These are phyloP conservation scores for Lamproptera curius DNA, from an alignment of 2,888 invertebrate species.

Conservation along the genomic window DNA sequence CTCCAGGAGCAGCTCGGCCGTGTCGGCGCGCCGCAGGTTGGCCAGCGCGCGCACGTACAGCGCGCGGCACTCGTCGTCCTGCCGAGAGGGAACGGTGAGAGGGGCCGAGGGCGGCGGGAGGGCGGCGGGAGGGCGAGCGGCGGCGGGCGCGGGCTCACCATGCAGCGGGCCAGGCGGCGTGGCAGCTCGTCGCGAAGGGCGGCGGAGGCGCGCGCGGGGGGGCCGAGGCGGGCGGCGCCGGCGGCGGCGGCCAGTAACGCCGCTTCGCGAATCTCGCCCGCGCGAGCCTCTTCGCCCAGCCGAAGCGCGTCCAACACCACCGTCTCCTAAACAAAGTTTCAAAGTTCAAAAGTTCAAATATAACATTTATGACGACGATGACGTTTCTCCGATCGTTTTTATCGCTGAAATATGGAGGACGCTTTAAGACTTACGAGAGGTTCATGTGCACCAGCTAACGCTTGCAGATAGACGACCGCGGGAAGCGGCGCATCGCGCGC, in stretches of 20 bases:
- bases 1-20: slow-evolving; percentile 36
- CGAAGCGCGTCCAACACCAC: slow-evolving; percentile 34
- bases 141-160: slow-evolving; percentile 18
- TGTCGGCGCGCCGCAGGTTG: slow-evolving; percentile 44
- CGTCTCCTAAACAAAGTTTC: slow-evolving; percentile 25
- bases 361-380: no score
- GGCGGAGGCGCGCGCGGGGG: slow-evolving; percentile 13
- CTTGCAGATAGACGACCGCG: slow-evolving; percentile 32
- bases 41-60: slow-evolving; percentile 43
- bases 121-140: no score
- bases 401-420: no score
- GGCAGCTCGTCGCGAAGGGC: slow-evolving; percentile 22
- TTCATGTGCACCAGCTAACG: slow-evolving; percentile 24
- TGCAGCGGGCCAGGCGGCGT: slow-evolving; percentile 31
- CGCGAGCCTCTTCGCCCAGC: slow-evolving; percentile 26
- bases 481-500: slow-evolving; percentile 25
- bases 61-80: slow-evolving; percentile 39
- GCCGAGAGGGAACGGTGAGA: no score
- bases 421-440: slow-evolving; percentile 17
- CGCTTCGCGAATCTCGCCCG: slow-evolving; percentile 32
- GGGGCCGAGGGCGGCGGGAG: no score
- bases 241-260: slow-evolving; percentile 32
- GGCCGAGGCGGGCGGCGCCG: slow-evolving; percentile 34
- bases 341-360: no score
- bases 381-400: no score